A percentile compares a stretch with the other conserved stretches of the same genome.
Evolutionary conservation across 1,140 invertebrate species (phyloP).

Genomic region (Micrasema minimum): DNA sequence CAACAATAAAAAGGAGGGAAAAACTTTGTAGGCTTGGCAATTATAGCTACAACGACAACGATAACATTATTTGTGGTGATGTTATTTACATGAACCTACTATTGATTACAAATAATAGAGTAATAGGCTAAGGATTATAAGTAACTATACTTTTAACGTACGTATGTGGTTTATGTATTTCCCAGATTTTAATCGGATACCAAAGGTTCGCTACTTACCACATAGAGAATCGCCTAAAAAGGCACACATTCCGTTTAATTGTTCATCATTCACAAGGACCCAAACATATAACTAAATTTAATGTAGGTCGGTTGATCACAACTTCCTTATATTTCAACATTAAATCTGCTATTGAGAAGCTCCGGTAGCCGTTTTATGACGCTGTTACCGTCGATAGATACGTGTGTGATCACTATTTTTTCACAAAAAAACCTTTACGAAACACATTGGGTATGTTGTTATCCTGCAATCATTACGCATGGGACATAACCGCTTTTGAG

Average conservation of each 20-base stretch:
- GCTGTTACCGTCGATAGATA: neutral
- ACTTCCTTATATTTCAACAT: constrained; percentile 23
- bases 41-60: no score
- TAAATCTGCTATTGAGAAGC: constrained; percentile 33
- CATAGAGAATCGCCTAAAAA: constrained; percentile 16
- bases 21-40: no score
- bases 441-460: neutral
- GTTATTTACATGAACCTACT: no score
- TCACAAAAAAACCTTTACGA: neutral
- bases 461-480: constrained; percentile 27
- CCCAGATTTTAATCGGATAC: no score
- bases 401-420: neutral
- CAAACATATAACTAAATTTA: constrained; percentile 8
- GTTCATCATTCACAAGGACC: constrained; percentile 18
- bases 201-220: no score
- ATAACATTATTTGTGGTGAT: no score
- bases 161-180: no score
- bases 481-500: constrained; percentile 40
- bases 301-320: constrained; percentile 23
- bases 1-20: no score
- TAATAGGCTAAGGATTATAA: no score
- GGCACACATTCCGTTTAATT: constrained; percentile 22
- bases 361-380: constrained; percentile 13
- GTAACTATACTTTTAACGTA: no score
- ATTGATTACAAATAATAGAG: no score